Percentiles rank a stretch among this genome's conserved stretches.
These are phyloP conservation scores for Xenopus tropicalis DNA, from an alignment of 2,113 vertebrate species.

Conservation along the genomic window UCB_Xtro_10.0 CM004447.2:25097501-25098000, in stretches of 20 bases:
- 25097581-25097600: background rate
- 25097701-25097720: background rate
- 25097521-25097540: background rate
- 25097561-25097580: too few species aligned
- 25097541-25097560: too few species aligned
- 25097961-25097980: slow-evolving; percentile 55
- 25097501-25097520: background rate
- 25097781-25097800: background rate
- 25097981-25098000: slow-evolving; percentile 76
- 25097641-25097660: too few species aligned
- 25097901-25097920: slow-evolving; percentile 68
- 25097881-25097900: slow-evolving; percentile 51
- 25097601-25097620: background rate
- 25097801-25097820: background rate
- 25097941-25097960: slow-evolving; percentile 51
- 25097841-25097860: background rate
- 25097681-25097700: background rate
- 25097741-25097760: background rate
- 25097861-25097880: slow-evolving; percentile 39
- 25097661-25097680: background rate
- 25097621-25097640: background rate
- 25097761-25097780: too few species aligned
- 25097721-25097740: background rate
- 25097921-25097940: slow-evolving; percentile 82
- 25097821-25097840: background rate